phyloP scores from a whole-genome alignment of 2,797 vertebrate genomes.

The Rhyacichthys aspro region DNA sequence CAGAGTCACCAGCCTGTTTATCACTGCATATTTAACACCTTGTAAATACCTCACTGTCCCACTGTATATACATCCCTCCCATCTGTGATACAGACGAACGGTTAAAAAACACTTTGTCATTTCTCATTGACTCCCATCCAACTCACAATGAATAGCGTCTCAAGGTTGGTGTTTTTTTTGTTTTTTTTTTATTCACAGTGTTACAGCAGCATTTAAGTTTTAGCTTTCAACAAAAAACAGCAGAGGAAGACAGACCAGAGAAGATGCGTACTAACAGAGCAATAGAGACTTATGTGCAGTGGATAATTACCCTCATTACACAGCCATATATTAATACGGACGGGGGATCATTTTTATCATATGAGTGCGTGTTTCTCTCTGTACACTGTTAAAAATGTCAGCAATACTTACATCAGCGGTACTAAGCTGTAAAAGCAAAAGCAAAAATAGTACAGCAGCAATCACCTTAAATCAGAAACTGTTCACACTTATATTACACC shows the following conservation, averaged over 20 bases:
- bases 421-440: too few relatives aligned
- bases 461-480: too few relatives aligned
- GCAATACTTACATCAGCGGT: too few relatives aligned
- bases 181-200: neutral
- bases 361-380: constrained; percentile 18
- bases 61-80: constrained; percentile 19
- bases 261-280: constrained; percentile 39
- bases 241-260: constrained; percentile 19
- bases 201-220: constrained; percentile 15
- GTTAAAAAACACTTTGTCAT: constrained; percentile 33
- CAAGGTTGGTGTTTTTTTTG: constrained; percentile 18
- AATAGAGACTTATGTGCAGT: constrained; percentile 49
- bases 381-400: neutral
- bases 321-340: constrained; percentile 55
- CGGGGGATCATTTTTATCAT: constrained; percentile 39
- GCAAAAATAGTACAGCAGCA: too few relatives aligned
- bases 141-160: constrained; percentile 22
- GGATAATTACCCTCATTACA: constrained; percentile 67
- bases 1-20: constrained; percentile 12
- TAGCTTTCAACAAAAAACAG: constrained; percentile 17
- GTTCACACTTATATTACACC: too few relatives aligned
- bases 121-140: constrained; percentile 31
- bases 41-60: constrained; percentile 15
- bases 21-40: constrained; percentile 19
- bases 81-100: constrained; percentile 17